Evolutionary conservation across 2,888 invertebrate genomes (phyloP), one percentile per base, ranked within the genome.

Genomic region (Trichogramma dendrolimi): DNA sequence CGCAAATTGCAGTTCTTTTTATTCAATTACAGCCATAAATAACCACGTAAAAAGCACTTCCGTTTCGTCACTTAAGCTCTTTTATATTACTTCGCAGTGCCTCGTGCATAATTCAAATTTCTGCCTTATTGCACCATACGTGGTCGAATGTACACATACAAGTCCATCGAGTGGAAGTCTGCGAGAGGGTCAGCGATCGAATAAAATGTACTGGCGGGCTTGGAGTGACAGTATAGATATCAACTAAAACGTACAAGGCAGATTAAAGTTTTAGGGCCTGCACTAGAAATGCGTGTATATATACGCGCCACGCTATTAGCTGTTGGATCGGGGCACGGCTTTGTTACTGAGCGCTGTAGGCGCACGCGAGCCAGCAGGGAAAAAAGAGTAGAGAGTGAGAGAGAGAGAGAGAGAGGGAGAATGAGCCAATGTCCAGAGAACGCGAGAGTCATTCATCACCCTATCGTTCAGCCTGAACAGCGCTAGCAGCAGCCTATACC

Each of bases 211-310:
- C 40, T 14, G 38, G 44, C 55, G 58, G 6, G 49, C 38, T 6
- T 14, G 38, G 67, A 67, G 63, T 63, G 67, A 58, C 57, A 48
- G 48, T 49, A 58, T 11, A n/a, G 6, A 54, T 27, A 58, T 41
- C 55, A 48, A 49, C 40, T 53, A 42, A 55, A 55, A 61, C 53
- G 63, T 58, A 64, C 59, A 44, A 50, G 62, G 38, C 27, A 59
- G 63, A 60, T 66, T 64, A 66, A 61, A 66, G 60, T 62, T 62
- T 65, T 47, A 56, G 55, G 58, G 46, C 10, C 58, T 46, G 57
- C n/a, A 46, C 27, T 27, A 27, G 27, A 27, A 27, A 27, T 27
- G 27, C 27, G 27, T 27, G 27, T 27, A 27, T 27, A 27, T 27
- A 27, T 27, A 61, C 56, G 61, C 55, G 58, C 54, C 41, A 40